These are phyloP conservation scores for Oreohelix idahoensis DNA, from an alignment of 1,140 invertebrate genomes.

Conservation along the genomic window DNA sequence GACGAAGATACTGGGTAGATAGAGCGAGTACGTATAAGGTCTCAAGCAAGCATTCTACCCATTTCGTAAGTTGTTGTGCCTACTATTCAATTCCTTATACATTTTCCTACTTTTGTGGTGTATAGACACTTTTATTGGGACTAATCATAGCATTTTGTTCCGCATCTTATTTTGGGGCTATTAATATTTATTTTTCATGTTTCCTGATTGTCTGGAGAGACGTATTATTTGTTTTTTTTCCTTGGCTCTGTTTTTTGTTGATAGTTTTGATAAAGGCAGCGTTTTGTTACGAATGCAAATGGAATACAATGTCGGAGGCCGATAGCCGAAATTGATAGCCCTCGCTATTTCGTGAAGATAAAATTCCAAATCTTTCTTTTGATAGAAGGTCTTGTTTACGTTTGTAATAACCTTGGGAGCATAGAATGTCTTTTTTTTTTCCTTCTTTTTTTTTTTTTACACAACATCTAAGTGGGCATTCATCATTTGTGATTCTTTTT, in stretches of 20 bases:
- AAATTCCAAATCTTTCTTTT: not conserved
- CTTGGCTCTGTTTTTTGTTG: not conserved
- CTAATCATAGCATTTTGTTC: not conserved
- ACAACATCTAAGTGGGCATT: not conserved
- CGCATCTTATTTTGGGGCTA: not conserved
- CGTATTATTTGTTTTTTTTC: not conserved
- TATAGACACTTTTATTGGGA: not conserved
- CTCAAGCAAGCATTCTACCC: not conserved
- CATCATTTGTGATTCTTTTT: not conserved
- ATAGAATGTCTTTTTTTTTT: not conserved
- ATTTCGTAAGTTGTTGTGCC: slow-evolving; percentile 14
- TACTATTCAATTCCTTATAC: not conserved
- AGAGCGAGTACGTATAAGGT: slow-evolving; percentile 10
- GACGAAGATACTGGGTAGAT: slow-evolving; percentile 10
- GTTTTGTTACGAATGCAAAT: not conserved
- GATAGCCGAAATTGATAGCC: not conserved
- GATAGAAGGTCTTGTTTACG: not conserved
- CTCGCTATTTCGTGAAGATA: not conserved
- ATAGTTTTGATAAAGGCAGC: not conserved
- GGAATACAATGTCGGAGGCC: not conserved
- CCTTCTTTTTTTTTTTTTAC: no score
- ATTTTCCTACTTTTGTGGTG: not conserved
- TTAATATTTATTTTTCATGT: not conserved
- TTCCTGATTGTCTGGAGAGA: not conserved
- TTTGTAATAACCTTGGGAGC: not conserved